phyloP scores from a whole-genome alignment of 2,797 vertebrate species.

The Thamnophis elegans region DNA sequence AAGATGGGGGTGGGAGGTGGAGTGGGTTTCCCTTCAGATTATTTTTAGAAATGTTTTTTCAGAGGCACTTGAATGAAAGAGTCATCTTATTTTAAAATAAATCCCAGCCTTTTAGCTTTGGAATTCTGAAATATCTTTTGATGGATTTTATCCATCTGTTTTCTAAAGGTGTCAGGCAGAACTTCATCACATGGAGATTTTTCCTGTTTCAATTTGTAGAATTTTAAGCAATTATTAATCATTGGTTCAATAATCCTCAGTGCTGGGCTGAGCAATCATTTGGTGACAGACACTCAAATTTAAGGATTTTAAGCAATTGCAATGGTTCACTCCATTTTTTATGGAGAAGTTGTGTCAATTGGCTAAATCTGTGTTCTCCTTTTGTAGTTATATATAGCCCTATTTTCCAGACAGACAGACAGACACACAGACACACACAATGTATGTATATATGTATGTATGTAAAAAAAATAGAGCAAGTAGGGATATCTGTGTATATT shows the following conservation, averaged over 20 bases:
- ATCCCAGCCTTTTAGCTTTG: fast-evolving
- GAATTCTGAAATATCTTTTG: neutral
- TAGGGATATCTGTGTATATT: neutral
- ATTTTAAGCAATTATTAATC: neutral
- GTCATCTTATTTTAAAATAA: neutral
- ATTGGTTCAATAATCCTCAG: neutral
- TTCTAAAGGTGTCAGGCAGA: neutral
- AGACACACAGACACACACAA: too few relatives aligned
- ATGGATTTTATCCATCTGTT: neutral
- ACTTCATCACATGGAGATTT: neutral
- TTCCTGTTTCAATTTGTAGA: neutral
- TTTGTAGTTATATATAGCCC: neutral
- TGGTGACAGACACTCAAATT: neutral
- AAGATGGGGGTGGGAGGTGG: neutral
- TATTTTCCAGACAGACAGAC: neutral
- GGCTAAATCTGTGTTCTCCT: neutral
- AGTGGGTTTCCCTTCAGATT: neutral
- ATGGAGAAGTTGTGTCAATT: neutral
- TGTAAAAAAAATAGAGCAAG: neutral
- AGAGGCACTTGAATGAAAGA: constrained; percentile 5
- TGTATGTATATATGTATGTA: too few relatives aligned
- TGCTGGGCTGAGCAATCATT: neutral
- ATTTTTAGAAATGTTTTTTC: neutral
- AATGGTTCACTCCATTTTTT: neutral
- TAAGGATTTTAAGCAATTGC: neutral